Evolutionary conservation across 2,888 invertebrate genomes (phyloP).

Genomic region (Drosophila siamana): DNA sequence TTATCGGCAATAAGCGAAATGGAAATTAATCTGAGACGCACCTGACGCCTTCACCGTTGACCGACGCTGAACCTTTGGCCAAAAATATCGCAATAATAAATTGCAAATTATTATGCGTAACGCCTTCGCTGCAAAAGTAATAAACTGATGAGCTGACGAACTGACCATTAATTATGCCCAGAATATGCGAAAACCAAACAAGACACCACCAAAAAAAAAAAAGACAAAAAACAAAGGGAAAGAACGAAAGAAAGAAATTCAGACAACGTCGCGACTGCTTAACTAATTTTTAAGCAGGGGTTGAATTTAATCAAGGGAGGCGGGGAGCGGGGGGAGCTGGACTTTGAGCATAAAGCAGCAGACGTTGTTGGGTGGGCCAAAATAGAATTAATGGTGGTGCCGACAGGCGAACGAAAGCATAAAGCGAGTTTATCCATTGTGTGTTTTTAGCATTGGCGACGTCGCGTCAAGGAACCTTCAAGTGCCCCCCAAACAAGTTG

Average conservation of each 20-base stretch:
- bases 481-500: conserved; percentile 36
- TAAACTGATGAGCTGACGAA: conserved; percentile 57
- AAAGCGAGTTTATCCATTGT: conserved; percentile 61
- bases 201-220: conserved; percentile 9
- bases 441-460: conserved; percentile 39
- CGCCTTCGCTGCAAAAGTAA: conserved; percentile 10
- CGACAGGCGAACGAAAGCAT: conserved; percentile 55
- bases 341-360: conserved; percentile 42
- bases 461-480: conserved; percentile 76
- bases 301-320: background rate
- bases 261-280: conserved; percentile 59
- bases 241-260: conserved; percentile 27
- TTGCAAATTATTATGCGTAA: conserved; percentile 58
- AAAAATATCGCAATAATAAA: conserved; percentile 33
- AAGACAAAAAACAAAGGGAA: too few species aligned
- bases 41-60: conserved; percentile 25
- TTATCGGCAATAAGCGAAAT: conserved; percentile 1
- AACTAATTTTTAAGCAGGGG: conserved; percentile 52
- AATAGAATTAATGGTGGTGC: conserved; percentile 70
- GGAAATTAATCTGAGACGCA: conserved; percentile 3
- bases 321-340: conserved; percentile 7
- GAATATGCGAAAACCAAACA: conserved; percentile 46
- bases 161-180: conserved; percentile 66
- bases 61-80: conserved; percentile 39
- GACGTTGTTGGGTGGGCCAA: conserved; percentile 32